Evolutionary conservation across 2,888 invertebrate species (phyloP).

Genomic region (Amaurobius ferox): DNA sequence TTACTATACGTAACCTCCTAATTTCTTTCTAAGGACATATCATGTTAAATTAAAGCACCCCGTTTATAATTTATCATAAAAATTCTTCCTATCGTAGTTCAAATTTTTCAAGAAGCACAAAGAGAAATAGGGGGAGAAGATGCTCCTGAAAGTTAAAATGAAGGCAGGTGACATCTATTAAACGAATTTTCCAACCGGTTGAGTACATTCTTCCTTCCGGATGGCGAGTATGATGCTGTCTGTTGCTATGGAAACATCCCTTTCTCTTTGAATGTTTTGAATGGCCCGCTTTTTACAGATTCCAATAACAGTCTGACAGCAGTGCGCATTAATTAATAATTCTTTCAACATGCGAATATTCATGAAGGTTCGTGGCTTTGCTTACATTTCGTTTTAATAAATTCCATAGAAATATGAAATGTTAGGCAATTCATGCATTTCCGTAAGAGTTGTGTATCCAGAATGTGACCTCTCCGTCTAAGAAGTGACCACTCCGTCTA

Average conservation of each 20-base stretch:
- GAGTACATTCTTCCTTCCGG: not conserved
- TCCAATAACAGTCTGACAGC: not conserved
- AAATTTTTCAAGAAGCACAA: not conserved
- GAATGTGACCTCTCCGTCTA: no score
- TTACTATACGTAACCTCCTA: no score
- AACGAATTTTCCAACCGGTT: conserved; percentile 2
- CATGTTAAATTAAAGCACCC: no score
- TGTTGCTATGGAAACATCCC: not conserved
- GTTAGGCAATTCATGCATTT: no score
- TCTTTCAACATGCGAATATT: no score
- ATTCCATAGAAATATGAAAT: no score
- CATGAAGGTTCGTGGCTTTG: no score
- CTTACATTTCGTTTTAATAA: no score
- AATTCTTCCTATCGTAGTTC: not conserved
- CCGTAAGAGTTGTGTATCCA: no score
- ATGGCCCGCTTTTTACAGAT: not conserved
- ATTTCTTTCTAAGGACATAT: no score
- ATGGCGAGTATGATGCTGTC: not conserved
- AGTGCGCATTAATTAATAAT: not conserved
- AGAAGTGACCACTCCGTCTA: no score
- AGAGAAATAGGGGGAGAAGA: not conserved
- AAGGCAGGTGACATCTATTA: conserved; percentile 5
- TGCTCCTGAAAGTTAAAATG: not conserved
- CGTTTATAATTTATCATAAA: no score
- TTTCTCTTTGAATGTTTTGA: not conserved